Percentiles rank a stretch among this genome's conserved stretches.
Conservation (phyloP, 1,140 invertebrate genomes). For the Portunus trituberculatus region DNA sequence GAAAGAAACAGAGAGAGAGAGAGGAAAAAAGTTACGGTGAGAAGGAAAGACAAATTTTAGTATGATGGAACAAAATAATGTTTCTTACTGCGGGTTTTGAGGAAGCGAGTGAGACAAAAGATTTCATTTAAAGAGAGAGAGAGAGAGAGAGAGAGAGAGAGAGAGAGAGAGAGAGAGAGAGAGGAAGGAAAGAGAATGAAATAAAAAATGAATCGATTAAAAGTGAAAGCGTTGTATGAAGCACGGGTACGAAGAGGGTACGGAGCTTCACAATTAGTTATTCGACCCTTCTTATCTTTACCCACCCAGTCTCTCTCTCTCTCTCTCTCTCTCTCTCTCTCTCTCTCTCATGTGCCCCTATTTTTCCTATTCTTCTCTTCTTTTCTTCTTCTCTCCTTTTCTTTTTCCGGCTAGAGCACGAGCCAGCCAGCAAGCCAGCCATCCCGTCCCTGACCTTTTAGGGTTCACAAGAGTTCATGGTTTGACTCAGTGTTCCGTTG, state of each 20-base stretch:
- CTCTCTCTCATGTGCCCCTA: background rate
- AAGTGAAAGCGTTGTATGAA: background rate
- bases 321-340: background rate
- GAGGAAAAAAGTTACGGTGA: too few relatives aligned
- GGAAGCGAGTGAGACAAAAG: background rate
- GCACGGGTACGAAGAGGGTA: constrained; percentile 24
- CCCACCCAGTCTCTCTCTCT: background rate
- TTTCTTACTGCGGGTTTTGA: too few relatives aligned
- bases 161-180: background rate
- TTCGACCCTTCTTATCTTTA: background rate
- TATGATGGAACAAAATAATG: too few relatives aligned
- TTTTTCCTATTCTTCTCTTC: background rate
- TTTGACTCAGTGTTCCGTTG: background rate
- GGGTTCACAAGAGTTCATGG: background rate
- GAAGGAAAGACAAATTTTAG: too few relatives aligned
- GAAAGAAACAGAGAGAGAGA: too few relatives aligned
- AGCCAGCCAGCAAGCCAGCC: too few relatives aligned
- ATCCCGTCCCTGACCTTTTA: background rate
- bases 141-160: background rate
- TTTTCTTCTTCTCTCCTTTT: background rate
- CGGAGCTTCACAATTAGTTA: constrained; percentile 26
- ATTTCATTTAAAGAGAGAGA: background rate
- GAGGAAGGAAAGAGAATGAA: background rate
- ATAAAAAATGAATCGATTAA: background rate
- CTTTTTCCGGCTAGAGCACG: background rate